phyloP scores from a whole-genome alignment of 2,797 vertebrate species.

The Hozukius guyotensis region DNA sequence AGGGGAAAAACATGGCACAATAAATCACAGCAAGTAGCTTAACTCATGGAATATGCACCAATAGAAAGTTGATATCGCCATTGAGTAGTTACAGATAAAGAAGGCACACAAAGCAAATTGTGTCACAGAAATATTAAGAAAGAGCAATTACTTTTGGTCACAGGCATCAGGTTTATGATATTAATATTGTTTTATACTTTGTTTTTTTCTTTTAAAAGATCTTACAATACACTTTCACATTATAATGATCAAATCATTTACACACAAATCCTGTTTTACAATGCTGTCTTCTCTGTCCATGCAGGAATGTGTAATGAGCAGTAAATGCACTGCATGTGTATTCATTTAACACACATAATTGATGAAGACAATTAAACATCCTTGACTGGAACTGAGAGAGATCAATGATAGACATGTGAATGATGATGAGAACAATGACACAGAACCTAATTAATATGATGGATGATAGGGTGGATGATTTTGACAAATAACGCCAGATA shows the following conservation, averaged over 20 bases:
- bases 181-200: not conserved
- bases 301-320: slow-evolving; percentile 40
- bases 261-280: slow-evolving; percentile 9
- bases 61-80: not conserved
- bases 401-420: slow-evolving; percentile 65
- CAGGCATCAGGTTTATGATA: too few species aligned
- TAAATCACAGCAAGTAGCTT: not conserved
- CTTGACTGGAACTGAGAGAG: slow-evolving; percentile 51
- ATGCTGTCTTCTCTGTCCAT: slow-evolving; percentile 1
- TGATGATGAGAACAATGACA: slow-evolving; percentile 66
- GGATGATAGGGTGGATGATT: slow-evolving; percentile 50
- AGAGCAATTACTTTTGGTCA: not conserved
- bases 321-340: slow-evolving; percentile 42
- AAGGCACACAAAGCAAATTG: not conserved
- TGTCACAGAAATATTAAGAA: not conserved
- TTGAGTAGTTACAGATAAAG: not conserved
- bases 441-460: slow-evolving; percentile 69
- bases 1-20: not conserved
- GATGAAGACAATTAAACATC: slow-evolving; percentile 59
- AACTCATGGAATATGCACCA: not conserved
- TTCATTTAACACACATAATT: slow-evolving; percentile 61
- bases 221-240: not conserved
- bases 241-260: slow-evolving; percentile 9
- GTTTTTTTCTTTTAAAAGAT: not conserved
- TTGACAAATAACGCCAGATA: slow-evolving; percentile 59